Evolutionary conservation across 2,797 vertebrate genomes (phyloP).

Genomic region (Hoplostethus atlanticus): DNA sequence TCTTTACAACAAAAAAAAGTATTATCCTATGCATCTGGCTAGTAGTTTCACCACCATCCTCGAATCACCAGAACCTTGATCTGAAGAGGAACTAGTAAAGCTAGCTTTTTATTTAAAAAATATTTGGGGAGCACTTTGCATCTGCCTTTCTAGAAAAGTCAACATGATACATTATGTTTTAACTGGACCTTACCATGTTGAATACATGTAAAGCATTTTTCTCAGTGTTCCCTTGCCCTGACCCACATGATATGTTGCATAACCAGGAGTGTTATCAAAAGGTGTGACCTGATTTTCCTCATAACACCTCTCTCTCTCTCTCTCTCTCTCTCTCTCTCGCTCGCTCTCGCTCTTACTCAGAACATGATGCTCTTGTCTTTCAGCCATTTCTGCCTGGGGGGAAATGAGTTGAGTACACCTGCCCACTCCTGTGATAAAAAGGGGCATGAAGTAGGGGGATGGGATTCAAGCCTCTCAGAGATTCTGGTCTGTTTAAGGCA

Average conservation of each 20-base stretch:
- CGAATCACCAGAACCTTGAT: not conserved
- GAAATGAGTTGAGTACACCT: constrained; percentile 29
- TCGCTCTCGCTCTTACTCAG: constrained; percentile 24
- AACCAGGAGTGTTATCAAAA: constrained; percentile 72
- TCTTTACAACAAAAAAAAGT: not conserved
- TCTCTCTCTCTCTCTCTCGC: constrained; percentile 28
- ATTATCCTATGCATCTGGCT: not conserved
- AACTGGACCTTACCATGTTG: not conserved
- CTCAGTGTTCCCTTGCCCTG: constrained; percentile 12
- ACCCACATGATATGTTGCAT: constrained; percentile 57
- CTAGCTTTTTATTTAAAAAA: not conserved
- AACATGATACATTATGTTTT: not conserved
- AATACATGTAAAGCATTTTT: not conserved
- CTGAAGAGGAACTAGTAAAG: not conserved
- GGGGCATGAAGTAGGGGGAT: not conserved
- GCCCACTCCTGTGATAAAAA: constrained; percentile 5
- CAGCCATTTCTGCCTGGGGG: constrained; percentile 13
- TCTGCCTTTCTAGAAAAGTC: not conserved
- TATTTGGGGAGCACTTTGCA: not conserved
- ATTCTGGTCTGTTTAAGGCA: constrained; percentile 13
- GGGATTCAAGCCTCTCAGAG: not conserved
- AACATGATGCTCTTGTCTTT: constrained; percentile 44
- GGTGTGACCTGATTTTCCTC: constrained; percentile 73
- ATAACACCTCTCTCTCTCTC: constrained; percentile 41
- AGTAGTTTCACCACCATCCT: not conserved